Evolutionary conservation across 2,797 vertebrate genomes (phyloP).

Genomic region (Clarias platycephalus): DNA sequence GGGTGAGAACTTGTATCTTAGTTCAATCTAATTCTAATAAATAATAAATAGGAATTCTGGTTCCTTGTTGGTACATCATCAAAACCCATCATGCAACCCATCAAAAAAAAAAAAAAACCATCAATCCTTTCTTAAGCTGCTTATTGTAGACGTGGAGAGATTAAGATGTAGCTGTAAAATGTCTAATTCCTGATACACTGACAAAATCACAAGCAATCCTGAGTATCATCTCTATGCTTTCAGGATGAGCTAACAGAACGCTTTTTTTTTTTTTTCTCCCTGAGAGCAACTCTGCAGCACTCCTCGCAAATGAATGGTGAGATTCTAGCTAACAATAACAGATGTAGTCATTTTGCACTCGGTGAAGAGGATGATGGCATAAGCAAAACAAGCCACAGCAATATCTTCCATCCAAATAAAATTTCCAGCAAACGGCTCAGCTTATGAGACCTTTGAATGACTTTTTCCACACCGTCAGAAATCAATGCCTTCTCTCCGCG

Average conservation of each 20-base stretch:
- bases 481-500: slow-evolving; percentile 30
- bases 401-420: slow-evolving; percentile 18
- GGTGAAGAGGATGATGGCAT: slow-evolving; percentile 9
- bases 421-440: slow-evolving; percentile 17
- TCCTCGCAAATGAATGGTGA: slow-evolving; percentile 20
- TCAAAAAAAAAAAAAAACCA: neutral
- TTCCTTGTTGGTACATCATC: too few relatives aligned
- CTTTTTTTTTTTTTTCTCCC: too few relatives aligned
- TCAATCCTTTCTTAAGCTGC: neutral
- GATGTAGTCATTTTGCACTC: slow-evolving; percentile 18
- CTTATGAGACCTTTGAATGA: slow-evolving; percentile 18
- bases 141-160: neutral
- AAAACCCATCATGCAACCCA: too few relatives aligned
- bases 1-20: neutral
- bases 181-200: neutral
- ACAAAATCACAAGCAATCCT: too few relatives aligned
- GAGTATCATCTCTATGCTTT: neutral
- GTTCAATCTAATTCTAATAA: too few relatives aligned
- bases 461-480: slow-evolving; percentile 31
- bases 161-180: neutral
- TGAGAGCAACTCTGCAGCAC: neutral
- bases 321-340: slow-evolving; percentile 46
- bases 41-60: too few relatives aligned
- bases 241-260: neutral
- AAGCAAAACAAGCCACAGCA: slow-evolving; percentile 30